These are phyloP conservation scores for Portevinia maculata DNA, from an alignment of 2,888 invertebrate genomes.

Conservation along the genomic window DNA sequence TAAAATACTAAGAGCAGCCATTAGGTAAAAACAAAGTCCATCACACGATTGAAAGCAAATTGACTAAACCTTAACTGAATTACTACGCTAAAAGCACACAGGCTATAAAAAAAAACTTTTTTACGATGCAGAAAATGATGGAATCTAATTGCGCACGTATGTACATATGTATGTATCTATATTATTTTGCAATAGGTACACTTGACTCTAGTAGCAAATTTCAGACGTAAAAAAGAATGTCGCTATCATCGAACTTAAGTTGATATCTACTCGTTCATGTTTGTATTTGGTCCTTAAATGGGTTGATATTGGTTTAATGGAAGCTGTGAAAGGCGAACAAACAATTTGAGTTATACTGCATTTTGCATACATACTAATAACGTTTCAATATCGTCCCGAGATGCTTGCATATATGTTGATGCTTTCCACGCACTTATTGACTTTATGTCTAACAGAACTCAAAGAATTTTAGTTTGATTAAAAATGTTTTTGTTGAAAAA, in stretches of 20 bases:
- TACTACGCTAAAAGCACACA: constrained; percentile 70
- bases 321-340: too few species aligned
- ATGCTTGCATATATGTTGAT: too few species aligned
- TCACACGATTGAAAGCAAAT: constrained; percentile 67
- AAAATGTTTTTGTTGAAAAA: too few species aligned
- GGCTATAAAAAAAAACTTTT: constrained; percentile 55
- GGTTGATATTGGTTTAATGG: neutral
- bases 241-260: constrained; percentile 46
- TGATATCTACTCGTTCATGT: constrained; percentile 9
- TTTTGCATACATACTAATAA: too few species aligned
- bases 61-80: constrained; percentile 72
- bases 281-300: neutral
- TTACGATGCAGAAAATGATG: constrained; percentile 61
- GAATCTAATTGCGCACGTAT: constrained; percentile 64
- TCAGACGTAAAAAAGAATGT: constrained; percentile 35
- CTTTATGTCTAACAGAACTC: too few species aligned
- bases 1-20: constrained; percentile 63
- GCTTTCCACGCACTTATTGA: too few species aligned
- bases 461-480: too few species aligned
- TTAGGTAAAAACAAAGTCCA: constrained; percentile 69
- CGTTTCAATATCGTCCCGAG: too few species aligned
- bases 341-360: too few species aligned
- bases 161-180: constrained; percentile 43
- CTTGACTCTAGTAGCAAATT: constrained; percentile 20
- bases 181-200: constrained; percentile 55